These are phyloP conservation scores for Acipenser transmontanus DNA, from an alignment of 2,797 vertebrate genomes.

Conservation along the genomic window DNA sequence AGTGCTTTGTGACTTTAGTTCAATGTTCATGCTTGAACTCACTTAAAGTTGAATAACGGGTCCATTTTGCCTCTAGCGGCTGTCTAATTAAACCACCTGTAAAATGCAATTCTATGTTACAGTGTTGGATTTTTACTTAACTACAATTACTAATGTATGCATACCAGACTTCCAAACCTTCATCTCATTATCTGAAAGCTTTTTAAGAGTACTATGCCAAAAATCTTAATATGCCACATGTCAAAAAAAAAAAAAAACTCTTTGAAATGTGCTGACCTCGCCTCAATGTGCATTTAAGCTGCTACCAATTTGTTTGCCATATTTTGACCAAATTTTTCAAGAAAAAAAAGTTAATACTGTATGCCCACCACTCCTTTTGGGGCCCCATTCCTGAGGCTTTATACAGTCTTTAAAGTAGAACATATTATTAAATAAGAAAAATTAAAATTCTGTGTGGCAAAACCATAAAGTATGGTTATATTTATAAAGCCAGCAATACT, in stretches of 20 bases:
- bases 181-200: slow-evolving; percentile 16
- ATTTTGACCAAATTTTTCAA: neutral
- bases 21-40: slow-evolving; percentile 15
- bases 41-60: slow-evolving; percentile 17
- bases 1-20: neutral
- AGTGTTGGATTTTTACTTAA: slow-evolving; percentile 2
- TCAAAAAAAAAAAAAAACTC: slow-evolving; percentile 6
- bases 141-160: slow-evolving; percentile 14
- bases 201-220: slow-evolving; percentile 13
- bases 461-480: too few relatives aligned
- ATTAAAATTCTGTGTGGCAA: too few relatives aligned
- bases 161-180: slow-evolving; percentile 14
- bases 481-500: too few relatives aligned
- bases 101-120: slow-evolving; percentile 11
- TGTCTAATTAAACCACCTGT: slow-evolving; percentile 18
- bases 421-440: too few relatives aligned
- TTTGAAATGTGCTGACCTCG: slow-evolving; percentile 5
- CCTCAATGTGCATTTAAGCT: slow-evolving; percentile 1
- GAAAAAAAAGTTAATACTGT: too few relatives aligned
- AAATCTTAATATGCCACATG: slow-evolving; percentile 12
- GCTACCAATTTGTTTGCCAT: neutral
- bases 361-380: too few relatives aligned
- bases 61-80: slow-evolving; percentile 18
- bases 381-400: too few relatives aligned
- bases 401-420: too few relatives aligned